A percentile compares a stretch with the other conserved stretches of the same genome.
Evolutionary conservation across 1,140 invertebrate genomes (phyloP).

Genomic region (Araneus ventricosus): DNA sequence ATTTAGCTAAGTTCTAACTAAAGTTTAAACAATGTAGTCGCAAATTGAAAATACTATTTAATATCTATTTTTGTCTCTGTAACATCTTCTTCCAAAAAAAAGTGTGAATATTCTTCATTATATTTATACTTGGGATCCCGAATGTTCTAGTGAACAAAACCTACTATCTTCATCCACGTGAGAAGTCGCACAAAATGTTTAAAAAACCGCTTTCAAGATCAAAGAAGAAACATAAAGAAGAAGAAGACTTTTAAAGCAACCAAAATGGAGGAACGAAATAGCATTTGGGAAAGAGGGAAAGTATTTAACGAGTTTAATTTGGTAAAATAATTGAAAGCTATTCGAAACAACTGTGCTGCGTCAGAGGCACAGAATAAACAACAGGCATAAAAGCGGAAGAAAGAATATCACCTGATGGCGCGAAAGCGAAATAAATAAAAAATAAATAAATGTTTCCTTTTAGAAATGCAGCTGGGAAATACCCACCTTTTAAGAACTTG

Average conservation of each 20-base stretch:
- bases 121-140: too few relatives aligned
- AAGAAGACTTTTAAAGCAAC: not conserved
- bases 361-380: not conserved
- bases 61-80: too few relatives aligned
- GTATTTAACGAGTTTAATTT: slow-evolving; percentile 5
- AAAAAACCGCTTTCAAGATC: too few relatives aligned
- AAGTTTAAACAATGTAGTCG: too few relatives aligned
- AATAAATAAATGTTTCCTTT: not conserved
- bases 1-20: too few relatives aligned
- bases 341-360: not conserved
- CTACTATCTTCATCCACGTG: too few relatives aligned
- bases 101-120: too few relatives aligned
- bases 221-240: not conserved
- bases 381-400: not conserved
- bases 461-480: not conserved
- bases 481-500: not conserved
- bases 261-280: not conserved
- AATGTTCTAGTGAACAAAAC: too few relatives aligned
- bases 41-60: too few relatives aligned
- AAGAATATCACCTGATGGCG: not conserved
- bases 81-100: too few relatives aligned
- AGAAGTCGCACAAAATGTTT: too few relatives aligned
- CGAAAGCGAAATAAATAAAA: not conserved
- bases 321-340: not conserved
- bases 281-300: not conserved